Evolutionary conservation across 2,113 vertebrate species (phyloP).

Genomic region (Pseudopodoces humilis): DNA sequence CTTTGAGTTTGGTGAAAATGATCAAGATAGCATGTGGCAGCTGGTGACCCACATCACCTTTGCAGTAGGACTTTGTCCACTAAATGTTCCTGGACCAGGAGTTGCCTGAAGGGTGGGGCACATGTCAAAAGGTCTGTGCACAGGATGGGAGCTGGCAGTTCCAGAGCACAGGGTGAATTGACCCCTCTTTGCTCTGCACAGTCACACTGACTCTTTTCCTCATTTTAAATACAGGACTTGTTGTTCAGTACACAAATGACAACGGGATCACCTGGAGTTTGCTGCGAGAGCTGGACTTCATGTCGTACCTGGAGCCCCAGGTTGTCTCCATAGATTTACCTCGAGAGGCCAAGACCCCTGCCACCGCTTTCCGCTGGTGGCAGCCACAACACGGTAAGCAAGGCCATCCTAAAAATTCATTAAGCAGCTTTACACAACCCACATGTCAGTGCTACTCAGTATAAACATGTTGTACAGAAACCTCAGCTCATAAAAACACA

Average conservation of each 20-base stretch:
- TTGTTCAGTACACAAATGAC: conserved; percentile 94
- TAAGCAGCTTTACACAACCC: neutral
- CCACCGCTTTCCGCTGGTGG: conserved; percentile 97
- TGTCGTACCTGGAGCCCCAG: conserved; percentile 92
- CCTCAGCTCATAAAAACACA: neutral
- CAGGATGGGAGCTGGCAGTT: accelerated
- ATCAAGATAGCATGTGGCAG: neutral
- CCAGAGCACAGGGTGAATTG: neutral
- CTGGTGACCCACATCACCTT: neutral
- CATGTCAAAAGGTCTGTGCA: neutral
- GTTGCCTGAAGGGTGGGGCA: neutral
- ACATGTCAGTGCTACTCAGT: neutral
- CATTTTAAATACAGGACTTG: conserved; percentile 78
- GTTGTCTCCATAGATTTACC: conserved; percentile 94
- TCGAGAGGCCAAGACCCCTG: conserved; percentile 85
- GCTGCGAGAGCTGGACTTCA: conserved; percentile 91
- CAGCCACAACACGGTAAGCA: conserved; percentile 90
- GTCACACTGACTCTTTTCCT: conserved; percentile 15
- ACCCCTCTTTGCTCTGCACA: neutral
- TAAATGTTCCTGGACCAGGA: neutral
- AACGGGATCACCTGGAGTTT: conserved; percentile 93
- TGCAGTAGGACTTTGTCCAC: neutral
- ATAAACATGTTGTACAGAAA: neutral
- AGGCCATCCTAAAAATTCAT: neutral
- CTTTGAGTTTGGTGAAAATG: neutral